These are phyloP conservation scores for Calypte anna DNA, from an alignment of 2,113 vertebrate species.

Conservation along the genomic window DNA sequence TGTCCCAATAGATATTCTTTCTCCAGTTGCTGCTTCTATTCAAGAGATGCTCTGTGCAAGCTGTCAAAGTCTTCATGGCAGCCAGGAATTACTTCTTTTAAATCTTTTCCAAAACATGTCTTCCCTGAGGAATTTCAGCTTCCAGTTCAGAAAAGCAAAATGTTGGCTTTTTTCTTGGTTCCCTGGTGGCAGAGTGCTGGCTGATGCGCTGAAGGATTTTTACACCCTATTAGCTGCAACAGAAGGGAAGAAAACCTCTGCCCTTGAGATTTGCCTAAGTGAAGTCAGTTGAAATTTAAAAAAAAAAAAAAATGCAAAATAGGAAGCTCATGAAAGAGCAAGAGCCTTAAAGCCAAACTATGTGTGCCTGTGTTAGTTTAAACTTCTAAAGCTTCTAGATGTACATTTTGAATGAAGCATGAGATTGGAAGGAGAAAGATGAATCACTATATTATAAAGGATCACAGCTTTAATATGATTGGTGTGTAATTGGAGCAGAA, in stretches of 20 bases:
- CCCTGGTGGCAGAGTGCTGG: neutral
- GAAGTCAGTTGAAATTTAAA: neutral
- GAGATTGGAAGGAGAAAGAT: neutral
- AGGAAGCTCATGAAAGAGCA: neutral
- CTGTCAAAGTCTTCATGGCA: constrained; percentile 17
- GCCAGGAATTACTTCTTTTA: constrained; percentile 24
- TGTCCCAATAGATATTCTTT: neutral
- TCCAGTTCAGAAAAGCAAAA: constrained; percentile 22
- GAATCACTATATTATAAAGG: neutral
- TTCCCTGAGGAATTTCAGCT: neutral
- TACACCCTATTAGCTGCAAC: neutral
- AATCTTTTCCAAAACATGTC: constrained; percentile 11
- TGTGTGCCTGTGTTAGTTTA: neutral
- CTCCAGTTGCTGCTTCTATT: neutral
- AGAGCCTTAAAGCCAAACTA: constrained; percentile 1
- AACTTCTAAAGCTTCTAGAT: constrained; percentile 10
- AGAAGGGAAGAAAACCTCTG: neutral
- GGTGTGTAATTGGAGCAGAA: constrained; percentile 18
- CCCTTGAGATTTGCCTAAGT: constrained; percentile 17
- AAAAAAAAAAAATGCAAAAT: neutral
- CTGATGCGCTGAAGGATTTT: constrained; percentile 29
- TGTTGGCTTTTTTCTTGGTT: neutral
- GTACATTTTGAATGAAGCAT: neutral
- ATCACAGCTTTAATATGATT: neutral
- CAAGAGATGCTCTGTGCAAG: neutral